phyloP scores from a whole-genome alignment of 2,888 invertebrate genomes.

The Erpobdella octoculata region DNA sequence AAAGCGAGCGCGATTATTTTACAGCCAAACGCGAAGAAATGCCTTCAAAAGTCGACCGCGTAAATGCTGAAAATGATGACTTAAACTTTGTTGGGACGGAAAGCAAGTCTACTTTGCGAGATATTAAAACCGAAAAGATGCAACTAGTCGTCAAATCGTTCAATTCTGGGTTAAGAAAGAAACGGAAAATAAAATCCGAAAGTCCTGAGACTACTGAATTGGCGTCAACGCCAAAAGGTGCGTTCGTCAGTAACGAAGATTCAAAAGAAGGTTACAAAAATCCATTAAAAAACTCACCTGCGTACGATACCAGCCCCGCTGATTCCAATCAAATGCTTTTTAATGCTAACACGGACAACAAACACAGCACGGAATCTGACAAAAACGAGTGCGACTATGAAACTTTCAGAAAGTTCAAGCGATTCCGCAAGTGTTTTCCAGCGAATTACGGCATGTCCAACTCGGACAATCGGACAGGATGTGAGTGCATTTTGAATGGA shows the following conservation, averaged over 20 bases:
- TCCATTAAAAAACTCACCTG: neutral
- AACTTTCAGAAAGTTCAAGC: constrained; percentile 1
- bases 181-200: constrained; percentile 1
- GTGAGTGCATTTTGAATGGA: neutral
- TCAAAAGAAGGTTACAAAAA: neutral
- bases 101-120: no score
- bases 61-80: no score
- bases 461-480: neutral
- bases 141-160: no score
- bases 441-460: neutral
- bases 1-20: neutral
- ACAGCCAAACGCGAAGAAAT: neutral
- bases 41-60: no score
- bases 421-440: constrained; percentile 1
- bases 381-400: constrained; percentile 1
- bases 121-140: no score
- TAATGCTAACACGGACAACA: neutral
- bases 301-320: neutral
- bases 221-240: neutral
- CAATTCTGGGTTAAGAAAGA: no score
- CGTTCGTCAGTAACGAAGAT: neutral
- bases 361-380: neutral
- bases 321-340: neutral
- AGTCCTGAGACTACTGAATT: neutral
- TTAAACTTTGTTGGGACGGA: no score